Percentiles rank a stretch among this genome's conserved stretches.
These are phyloP conservation scores for Saccostrea glomerata DNA, from an alignment of 1,140 invertebrate genomes.

Conservation along the genomic window DNA sequence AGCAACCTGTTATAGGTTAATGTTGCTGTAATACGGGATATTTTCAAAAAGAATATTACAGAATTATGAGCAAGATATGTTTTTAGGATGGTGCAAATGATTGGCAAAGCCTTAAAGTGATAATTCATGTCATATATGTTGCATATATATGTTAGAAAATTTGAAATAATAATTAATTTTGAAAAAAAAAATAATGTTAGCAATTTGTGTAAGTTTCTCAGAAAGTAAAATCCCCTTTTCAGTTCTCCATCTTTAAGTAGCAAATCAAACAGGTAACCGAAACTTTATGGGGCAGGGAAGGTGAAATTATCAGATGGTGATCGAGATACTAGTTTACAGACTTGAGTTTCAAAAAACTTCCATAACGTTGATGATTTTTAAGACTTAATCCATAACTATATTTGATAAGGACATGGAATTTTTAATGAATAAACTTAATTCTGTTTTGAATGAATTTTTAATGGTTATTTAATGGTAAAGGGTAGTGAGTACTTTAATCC, in stretches of 20 bases:
- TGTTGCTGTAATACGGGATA: not conserved
- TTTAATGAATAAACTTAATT: too few relatives aligned
- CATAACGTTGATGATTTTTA: too few relatives aligned
- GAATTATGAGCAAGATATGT: not conserved
- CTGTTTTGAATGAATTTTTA: too few relatives aligned
- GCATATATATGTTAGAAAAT: not conserved
- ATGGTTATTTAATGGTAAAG: too few relatives aligned
- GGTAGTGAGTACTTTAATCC: too few relatives aligned
- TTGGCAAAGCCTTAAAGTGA: not conserved
- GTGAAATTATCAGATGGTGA: not conserved
- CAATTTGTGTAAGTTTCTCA: not conserved
- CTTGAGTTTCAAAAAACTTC: too few relatives aligned
- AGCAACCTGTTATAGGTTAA: not conserved
- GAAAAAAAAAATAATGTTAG: not conserved
- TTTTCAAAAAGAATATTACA: not conserved
- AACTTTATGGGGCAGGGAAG: not conserved
- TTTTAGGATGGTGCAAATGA: not conserved
- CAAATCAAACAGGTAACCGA: constrained; percentile 5
- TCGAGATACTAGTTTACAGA: not conserved
- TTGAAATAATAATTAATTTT: not conserved
- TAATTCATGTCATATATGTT: not conserved
- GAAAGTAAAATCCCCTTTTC: not conserved
- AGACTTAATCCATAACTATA: too few relatives aligned
- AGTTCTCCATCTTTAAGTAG: constrained; percentile 27
- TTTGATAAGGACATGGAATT: too few relatives aligned